Evolutionary conservation across 1,140 invertebrate genomes (phyloP).

Genomic region (Neelides sp.): DNA sequence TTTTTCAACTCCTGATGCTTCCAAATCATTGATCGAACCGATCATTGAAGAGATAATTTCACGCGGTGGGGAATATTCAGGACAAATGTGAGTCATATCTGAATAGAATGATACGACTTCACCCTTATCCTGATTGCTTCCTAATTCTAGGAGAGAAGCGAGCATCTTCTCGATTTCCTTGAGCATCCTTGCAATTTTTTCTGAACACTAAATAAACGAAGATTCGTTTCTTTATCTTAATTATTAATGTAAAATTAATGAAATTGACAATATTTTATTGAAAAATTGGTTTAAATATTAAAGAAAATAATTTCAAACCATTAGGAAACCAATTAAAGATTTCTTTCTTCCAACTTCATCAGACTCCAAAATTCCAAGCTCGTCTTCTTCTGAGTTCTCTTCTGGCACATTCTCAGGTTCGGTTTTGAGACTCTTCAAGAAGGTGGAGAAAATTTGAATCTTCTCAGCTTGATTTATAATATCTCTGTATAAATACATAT

Average conservation of each 20-base stretch:
- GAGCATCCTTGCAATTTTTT: background rate
- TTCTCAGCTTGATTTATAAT: background rate
- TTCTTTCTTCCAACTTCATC: too few relatives aligned
- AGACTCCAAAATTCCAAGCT: background rate
- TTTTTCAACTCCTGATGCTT: background rate
- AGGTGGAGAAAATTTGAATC: background rate
- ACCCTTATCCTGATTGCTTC: conserved; percentile 12
- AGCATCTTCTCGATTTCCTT: conserved; percentile 1
- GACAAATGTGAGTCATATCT: background rate
- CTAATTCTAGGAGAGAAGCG: conserved; percentile 11
- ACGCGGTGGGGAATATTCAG: conserved; percentile 1
- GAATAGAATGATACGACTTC: conserved; percentile 19
- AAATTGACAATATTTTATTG: background rate
- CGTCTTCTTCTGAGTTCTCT: background rate
- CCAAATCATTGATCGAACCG: conserved; percentile 10
- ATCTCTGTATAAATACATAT: background rate
- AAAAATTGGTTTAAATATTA: background rate
- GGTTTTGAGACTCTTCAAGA: conserved; percentile 1
- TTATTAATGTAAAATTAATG: too few relatives aligned
- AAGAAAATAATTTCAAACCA: background rate
- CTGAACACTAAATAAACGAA: background rate
- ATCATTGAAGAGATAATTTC: conserved; percentile 2
- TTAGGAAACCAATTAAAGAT: background rate
- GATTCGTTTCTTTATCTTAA: too few relatives aligned
- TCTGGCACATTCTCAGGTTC: background rate